A percentile compares a stretch with the other conserved stretches of the same genome.
Conservation (phyloP, 2,888 invertebrate genomes). For the Acanthoscelides obtectus region DNA sequence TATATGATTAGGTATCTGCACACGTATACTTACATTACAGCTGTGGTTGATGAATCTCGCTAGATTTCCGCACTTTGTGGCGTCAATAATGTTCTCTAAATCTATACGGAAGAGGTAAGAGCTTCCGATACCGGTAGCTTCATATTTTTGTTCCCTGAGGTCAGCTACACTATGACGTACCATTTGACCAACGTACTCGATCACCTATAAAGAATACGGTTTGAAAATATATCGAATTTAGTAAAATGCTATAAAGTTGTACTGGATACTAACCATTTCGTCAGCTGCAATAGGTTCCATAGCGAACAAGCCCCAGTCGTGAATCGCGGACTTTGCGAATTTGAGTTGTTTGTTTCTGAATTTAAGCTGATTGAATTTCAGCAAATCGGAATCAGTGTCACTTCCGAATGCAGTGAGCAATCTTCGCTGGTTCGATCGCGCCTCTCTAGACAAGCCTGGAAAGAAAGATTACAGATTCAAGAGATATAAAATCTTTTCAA, state of each 20-base stretch:
- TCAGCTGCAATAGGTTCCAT: conserved; percentile 98
- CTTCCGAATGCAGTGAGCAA: conserved; percentile 88
- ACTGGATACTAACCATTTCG: conserved; percentile 71
- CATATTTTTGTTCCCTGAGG: conserved; percentile 91
- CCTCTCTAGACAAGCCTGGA: conserved; percentile 73
- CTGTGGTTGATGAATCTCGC: conserved; percentile 99
- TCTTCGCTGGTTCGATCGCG: conserved; percentile 89
- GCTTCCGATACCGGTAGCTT: conserved; percentile 94
- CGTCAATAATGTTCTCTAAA: conserved; percentile 96
- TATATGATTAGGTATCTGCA: too few relatives aligned
- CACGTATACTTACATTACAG: conserved; percentile 81
- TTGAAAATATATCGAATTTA: conserved; percentile 40
- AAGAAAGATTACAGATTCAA: conserved; percentile 1
- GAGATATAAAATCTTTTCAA: too few relatives aligned
- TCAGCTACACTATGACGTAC: conserved; percentile 91
- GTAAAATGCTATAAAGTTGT: too few relatives aligned
- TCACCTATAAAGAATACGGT: conserved; percentile 45
- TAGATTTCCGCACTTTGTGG: conserved; percentile 96
- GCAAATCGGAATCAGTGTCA: conserved; percentile 86
- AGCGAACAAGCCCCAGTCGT: conserved; percentile 99
- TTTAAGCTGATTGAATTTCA: conserved; percentile 97
- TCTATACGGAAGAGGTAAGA: conserved; percentile 98
- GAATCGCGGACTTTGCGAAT: conserved; percentile 96
- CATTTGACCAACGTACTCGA: conserved; percentile 98
- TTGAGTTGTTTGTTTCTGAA: conserved; percentile 97